phyloP scores from a whole-genome alignment of 2,113 vertebrate species.

The Antennarius striatus region DNA sequence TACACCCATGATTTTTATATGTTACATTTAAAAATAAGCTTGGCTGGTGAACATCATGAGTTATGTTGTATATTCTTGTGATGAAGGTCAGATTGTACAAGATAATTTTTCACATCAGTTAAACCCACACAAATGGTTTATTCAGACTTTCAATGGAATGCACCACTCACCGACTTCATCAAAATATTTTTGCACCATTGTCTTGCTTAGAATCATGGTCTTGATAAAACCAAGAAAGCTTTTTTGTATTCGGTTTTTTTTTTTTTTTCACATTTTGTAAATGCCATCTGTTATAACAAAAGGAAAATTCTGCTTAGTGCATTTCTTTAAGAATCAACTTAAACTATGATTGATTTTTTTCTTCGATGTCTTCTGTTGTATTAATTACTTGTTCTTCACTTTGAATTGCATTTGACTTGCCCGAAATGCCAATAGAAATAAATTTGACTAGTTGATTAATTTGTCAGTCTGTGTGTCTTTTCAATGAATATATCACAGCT shows the following conservation, averaged over 20 bases:
- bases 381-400: no score
- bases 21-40: neutral
- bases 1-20: no score
- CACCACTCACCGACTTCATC: constrained; percentile 9
- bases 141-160: constrained; percentile 17
- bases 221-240: no score
- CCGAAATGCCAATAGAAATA: no score
- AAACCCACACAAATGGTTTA: constrained; percentile 18
- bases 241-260: constrained; percentile 2
- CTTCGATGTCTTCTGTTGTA: no score
- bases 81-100: neutral
- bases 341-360: constrained; percentile 2
- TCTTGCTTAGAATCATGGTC: neutral
- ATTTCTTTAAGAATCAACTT: constrained; percentile 3
- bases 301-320: neutral
- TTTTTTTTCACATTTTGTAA: no score
- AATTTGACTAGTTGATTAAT: no score
- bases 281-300: neutral
- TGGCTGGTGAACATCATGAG: no score
- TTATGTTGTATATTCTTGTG: neutral
- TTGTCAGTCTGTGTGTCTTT: constrained; percentile 28
- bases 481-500: constrained; percentile 39
- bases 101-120: neutral
- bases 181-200: neutral
- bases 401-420: no score